These are phyloP conservation scores for Pseudopipra pipra DNA, from an alignment of 2,113 vertebrate species.

Conservation along the genomic window DNA sequence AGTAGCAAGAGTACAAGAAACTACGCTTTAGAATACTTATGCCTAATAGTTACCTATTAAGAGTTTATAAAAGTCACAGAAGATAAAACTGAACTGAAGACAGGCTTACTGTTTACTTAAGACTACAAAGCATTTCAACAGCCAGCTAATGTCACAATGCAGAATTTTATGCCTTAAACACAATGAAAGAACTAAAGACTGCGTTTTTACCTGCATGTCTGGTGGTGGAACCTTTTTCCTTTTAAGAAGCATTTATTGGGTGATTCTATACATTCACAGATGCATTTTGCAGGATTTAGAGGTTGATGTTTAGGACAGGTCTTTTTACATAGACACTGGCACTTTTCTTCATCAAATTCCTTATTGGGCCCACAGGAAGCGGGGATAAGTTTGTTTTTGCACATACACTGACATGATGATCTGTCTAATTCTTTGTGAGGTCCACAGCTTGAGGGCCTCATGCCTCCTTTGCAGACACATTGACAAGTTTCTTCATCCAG, in stretches of 20 bases:
- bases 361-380: constrained; percentile 80
- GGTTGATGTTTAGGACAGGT: constrained; percentile 88
- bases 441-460: constrained; percentile 79
- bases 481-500: constrained; percentile 92
- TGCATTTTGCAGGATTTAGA: constrained; percentile 86
- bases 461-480: constrained; percentile 82
- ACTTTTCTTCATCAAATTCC: constrained; percentile 86
- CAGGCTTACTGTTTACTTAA: neutral
- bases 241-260: constrained; percentile 91
- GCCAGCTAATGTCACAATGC: neutral
- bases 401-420: constrained; percentile 86
- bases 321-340: constrained; percentile 87
- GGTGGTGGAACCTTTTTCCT: constrained; percentile 88
- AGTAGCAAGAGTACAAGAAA: neutral
- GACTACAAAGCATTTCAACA: neutral
- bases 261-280: constrained; percentile 91
- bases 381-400: constrained; percentile 80
- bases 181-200: neutral
- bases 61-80: neutral
- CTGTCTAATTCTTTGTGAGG: constrained; percentile 83
- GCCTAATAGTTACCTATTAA: neutral
- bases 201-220: constrained; percentile 88
- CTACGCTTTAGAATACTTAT: neutral
- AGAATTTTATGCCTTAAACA: neutral
- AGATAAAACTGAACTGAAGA: neutral